Conservation (phyloP, 2,113 vertebrate genomes). For the zebrafish (Danio rerio) region GRCz12tu NC_133178.1:7164001-7164500, state of each 20-base stretch:
- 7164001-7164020: neutral
- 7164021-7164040: neutral
- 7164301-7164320: too few species aligned
- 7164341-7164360: neutral
- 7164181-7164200: too few species aligned
- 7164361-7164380: neutral
- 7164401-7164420: neutral
- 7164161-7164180: neutral
- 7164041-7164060: neutral
- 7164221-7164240: too few species aligned
- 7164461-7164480: too few species aligned
- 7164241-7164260: too few species aligned
- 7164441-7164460: neutral
- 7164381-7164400: neutral
- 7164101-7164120: too few species aligned
- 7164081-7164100: neutral
- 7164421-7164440: neutral
- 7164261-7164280: too few species aligned
- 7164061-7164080: neutral
- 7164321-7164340: too few species aligned
- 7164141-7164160: neutral
- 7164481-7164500: too few species aligned
- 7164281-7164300: too few species aligned
- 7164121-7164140: neutral
- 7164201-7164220: too few species aligned